These are phyloP conservation scores for Tolypeutes matacus DNA, from an alignment of 2,797 vertebrate genomes.

Conservation along the genomic window DNA sequence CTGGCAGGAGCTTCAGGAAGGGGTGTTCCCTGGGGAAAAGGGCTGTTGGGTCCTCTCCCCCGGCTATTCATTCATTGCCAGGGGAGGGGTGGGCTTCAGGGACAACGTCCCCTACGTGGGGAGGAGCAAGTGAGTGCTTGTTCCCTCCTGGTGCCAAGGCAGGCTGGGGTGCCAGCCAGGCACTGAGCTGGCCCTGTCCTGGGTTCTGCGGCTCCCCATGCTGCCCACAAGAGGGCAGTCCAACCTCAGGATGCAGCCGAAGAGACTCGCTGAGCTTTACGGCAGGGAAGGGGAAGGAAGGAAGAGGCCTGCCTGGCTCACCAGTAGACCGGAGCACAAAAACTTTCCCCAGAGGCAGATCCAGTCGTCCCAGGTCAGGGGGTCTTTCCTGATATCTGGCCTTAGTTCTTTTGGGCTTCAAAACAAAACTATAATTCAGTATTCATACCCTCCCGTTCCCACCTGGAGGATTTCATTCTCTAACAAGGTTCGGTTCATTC, in stretches of 20 bases:
- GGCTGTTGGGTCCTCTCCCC: neutral
- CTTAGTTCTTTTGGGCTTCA: neutral
- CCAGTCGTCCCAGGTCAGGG: accelerated
- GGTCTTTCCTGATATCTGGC: neutral
- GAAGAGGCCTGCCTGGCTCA: neutral
- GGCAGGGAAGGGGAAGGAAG: too few species aligned
- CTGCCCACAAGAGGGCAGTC: slow-evolving; percentile 86
- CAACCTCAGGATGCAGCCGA: slow-evolving; percentile 51
- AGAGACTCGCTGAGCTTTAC: accelerated
- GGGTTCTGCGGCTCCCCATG: neutral
- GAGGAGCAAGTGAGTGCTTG: neutral
- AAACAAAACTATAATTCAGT: neutral
- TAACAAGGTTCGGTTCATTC: neutral
- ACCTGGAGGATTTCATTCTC: neutral
- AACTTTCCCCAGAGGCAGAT: neutral
- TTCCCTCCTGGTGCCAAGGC: neutral
- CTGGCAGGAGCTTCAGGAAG: neutral
- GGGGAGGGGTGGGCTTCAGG: neutral
- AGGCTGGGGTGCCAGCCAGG: accelerated
- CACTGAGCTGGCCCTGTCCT: too few species aligned
- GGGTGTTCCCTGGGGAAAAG: neutral
- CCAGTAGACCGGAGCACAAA: neutral
- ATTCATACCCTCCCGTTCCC: neutral
- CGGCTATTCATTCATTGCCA: neutral
- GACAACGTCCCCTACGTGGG: neutral